Evolutionary conservation across 2,113 vertebrate genomes (phyloP).

Genomic region (Scolopax mira): DNA sequence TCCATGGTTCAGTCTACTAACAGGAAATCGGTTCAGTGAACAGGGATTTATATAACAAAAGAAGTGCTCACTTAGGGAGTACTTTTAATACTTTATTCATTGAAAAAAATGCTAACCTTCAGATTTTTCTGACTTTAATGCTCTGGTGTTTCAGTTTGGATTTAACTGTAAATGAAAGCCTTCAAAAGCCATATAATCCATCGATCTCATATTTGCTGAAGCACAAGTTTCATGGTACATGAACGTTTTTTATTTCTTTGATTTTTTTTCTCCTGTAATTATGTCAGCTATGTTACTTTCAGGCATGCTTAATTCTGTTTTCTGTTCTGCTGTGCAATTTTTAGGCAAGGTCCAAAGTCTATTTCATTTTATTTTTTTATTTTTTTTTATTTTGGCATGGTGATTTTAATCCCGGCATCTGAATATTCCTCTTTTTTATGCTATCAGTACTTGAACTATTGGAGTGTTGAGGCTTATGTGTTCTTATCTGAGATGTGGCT

Average conservation of each 20-base stretch:
- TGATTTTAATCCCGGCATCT: not conserved
- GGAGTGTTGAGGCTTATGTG: not conserved
- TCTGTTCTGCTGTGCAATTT: constrained; percentile 6
- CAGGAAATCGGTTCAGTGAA: constrained; percentile 73
- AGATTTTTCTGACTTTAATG: constrained; percentile 68
- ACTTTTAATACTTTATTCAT: constrained; percentile 70
- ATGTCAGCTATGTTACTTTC: constrained; percentile 49
- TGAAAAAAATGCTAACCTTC: constrained; percentile 70
- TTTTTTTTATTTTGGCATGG: not conserved
- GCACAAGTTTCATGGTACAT: constrained; percentile 60
- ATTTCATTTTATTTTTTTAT: not conserved
- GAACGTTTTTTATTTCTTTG: constrained; percentile 53
- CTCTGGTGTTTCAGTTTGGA: constrained; percentile 71
- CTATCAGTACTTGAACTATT: not conserved
- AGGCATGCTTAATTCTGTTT: constrained; percentile 24
- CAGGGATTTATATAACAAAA: constrained; percentile 74
- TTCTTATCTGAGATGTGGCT: not conserved
- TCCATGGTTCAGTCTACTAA: constrained; percentile 70
- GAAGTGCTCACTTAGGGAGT: constrained; percentile 71
- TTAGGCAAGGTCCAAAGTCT: constrained; percentile 3
- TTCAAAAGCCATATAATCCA: constrained; percentile 70
- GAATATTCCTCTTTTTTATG: not conserved
- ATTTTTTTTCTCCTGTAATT: constrained; percentile 48
- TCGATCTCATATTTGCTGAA: constrained; percentile 72
- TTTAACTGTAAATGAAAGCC: constrained; percentile 73